Evolutionary conservation across 1,140 invertebrate species (phyloP).

Genomic region (Melipona quadrifasciata): DNA sequence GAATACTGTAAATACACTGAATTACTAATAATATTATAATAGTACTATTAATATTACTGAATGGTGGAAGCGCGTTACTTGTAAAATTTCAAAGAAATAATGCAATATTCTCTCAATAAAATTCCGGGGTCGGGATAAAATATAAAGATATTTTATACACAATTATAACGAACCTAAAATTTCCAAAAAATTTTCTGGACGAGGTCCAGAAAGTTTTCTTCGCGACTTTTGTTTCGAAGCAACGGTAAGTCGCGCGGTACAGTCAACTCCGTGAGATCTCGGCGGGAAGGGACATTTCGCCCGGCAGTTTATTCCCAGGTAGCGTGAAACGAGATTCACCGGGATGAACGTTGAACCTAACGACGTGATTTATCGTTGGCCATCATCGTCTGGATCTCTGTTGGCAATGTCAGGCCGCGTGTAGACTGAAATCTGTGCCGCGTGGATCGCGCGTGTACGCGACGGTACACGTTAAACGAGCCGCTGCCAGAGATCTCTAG

Average conservation of each 20-base stretch:
- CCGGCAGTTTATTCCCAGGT: slow-evolving; percentile 67
- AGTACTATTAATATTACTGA: too few relatives aligned
- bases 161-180: too few relatives aligned
- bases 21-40: too few relatives aligned
- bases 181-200: not conserved
- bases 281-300: not conserved
- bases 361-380: slow-evolving; percentile 71
- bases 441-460: not conserved
- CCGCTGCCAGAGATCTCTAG: slow-evolving; percentile 52
- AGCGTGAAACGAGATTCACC: slow-evolving; percentile 49
- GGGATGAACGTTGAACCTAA: slow-evolving; percentile 56
- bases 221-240: not conserved
- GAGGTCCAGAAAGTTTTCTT: not conserved
- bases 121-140: too few relatives aligned
- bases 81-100: too few relatives aligned
- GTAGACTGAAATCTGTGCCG: slow-evolving; percentile 26
- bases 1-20: too few relatives aligned
- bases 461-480: slow-evolving; percentile 20
- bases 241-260: not conserved
- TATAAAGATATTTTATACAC: too few relatives aligned
- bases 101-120: too few relatives aligned
- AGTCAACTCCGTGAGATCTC: not conserved
- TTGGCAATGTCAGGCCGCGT: slow-evolving; percentile 39
- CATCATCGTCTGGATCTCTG: slow-evolving; percentile 33
- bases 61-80: too few relatives aligned